These are phyloP conservation scores for Daktulosphaira vitifoliae DNA, from an alignment of 1,140 invertebrate genomes.

Conservation along the genomic window DNA sequence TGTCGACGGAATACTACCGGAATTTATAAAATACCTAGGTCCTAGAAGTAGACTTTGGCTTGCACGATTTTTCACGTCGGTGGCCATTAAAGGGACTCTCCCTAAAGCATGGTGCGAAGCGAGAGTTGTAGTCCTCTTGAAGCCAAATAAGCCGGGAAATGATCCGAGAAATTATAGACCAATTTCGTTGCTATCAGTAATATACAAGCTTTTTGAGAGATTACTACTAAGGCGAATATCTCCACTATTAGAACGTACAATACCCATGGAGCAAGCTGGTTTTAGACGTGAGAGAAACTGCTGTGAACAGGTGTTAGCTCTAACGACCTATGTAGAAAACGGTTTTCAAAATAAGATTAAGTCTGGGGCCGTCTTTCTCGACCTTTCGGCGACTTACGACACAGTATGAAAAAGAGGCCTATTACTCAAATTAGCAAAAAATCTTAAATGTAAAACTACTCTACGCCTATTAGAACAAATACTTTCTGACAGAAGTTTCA, in stretches of 20 bases:
- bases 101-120: neutral
- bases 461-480: constrained; percentile 24
- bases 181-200: constrained; percentile 4
- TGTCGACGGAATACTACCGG: neutral
- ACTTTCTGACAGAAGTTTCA: constrained; percentile 23
- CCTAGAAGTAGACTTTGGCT: neutral
- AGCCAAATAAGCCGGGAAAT: neutral
- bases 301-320: constrained; percentile 23
- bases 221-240: neutral
- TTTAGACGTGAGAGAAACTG: constrained; percentile 33
- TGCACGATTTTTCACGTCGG: neutral
- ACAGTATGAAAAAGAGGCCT: constrained; percentile 17
- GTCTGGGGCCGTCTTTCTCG: constrained; percentile 10
- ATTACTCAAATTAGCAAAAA: constrained; percentile 29
- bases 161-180: neutral
- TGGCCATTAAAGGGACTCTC: neutral
- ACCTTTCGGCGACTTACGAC: constrained; percentile 16
- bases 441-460: constrained; percentile 15
- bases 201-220: constrained; percentile 10
- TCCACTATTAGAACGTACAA: constrained; percentile 3
- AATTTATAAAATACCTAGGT: neutral
- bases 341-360: constrained; percentile 30
- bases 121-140: neutral
- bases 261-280: constrained; percentile 25
- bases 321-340: constrained; percentile 28